Evolutionary conservation across 2,797 vertebrate genomes (phyloP).

Genomic region (Sebastes jordani): DNA sequence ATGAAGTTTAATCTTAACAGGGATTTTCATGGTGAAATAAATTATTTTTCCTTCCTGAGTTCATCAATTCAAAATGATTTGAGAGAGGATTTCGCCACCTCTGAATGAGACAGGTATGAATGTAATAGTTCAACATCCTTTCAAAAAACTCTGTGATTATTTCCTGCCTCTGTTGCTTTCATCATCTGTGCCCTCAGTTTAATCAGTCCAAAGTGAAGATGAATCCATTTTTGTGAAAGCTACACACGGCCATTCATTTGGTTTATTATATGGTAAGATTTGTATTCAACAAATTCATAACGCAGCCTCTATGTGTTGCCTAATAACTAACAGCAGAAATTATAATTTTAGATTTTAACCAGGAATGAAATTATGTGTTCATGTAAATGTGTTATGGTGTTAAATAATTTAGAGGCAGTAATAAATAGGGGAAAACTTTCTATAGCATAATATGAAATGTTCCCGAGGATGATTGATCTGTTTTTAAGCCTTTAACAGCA

Average conservation of each 20-base stretch:
- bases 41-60: constrained; percentile 44
- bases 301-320: constrained; percentile 5
- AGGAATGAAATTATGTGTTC: constrained; percentile 41
- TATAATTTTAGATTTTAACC: constrained; percentile 24
- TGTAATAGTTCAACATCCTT: constrained; percentile 30
- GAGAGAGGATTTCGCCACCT: constrained; percentile 47
- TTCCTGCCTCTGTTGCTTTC: constrained; percentile 44
- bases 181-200: constrained; percentile 16
- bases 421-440: constrained; percentile 33
- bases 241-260: constrained; percentile 18
- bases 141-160: constrained; percentile 36
- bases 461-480: constrained; percentile 19
- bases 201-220: constrained; percentile 58
- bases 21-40: constrained; percentile 61
- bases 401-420: constrained; percentile 50
- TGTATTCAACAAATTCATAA: constrained; percentile 20
- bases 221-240: constrained; percentile 42
- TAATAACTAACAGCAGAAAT: constrained; percentile 40
- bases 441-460: constrained; percentile 28
- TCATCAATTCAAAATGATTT: constrained; percentile 60
- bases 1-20: constrained; percentile 67
- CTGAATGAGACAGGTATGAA: constrained; percentile 40
- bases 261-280: constrained; percentile 29
- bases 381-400: constrained; percentile 37
- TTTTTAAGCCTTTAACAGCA: constrained; percentile 23